These are phyloP conservation scores for Phrynocephalus vlangalii DNA, from an alignment of 2,797 vertebrate genomes.

Conservation along the genomic window DNA sequence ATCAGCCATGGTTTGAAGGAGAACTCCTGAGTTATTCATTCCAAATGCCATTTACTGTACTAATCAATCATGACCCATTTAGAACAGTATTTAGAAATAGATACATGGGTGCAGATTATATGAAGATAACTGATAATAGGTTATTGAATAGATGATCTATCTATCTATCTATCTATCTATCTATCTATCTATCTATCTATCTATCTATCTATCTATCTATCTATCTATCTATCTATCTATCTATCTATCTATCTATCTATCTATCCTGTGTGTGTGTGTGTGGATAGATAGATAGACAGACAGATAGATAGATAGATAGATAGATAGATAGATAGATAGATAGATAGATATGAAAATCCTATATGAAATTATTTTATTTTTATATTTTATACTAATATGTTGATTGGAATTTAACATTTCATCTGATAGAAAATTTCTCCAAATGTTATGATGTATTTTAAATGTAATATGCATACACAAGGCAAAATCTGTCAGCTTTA, in stretches of 20 bases:
- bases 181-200: neutral
- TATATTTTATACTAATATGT: neutral
- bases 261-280: neutral
- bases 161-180: neutral
- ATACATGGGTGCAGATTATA: neutral
- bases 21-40: neutral
- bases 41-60: neutral
- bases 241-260: neutral
- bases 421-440: neutral
- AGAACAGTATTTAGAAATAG: neutral
- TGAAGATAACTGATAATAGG: neutral
- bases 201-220: neutral
- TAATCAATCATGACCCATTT: neutral
- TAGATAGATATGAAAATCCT: neutral
- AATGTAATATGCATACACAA: neutral
- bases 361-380: neutral
- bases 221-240: neutral
- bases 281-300: too few species aligned
- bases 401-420: neutral
- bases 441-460: neutral
- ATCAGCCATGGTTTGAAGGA: neutral
- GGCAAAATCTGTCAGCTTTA: too few species aligned
- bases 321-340: too few species aligned
- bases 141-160: neutral
- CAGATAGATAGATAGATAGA: too few species aligned